phyloP scores from a whole-genome alignment of 2,113 vertebrate genomes.

The Bucco capensis region DNA sequence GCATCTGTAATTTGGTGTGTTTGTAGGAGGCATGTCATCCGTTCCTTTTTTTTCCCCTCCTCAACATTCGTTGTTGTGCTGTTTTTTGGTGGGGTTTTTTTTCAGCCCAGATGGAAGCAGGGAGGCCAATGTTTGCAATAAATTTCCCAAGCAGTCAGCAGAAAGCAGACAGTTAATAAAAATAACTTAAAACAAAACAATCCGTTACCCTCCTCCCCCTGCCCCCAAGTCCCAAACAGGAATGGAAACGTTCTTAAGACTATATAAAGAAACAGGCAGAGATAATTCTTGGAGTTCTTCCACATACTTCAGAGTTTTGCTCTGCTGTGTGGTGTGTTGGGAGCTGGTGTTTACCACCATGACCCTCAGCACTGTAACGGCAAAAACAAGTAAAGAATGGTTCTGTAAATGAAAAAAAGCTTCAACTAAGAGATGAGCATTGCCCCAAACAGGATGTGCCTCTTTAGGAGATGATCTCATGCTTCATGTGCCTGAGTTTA shows the following conservation, averaged over 20 bases:
- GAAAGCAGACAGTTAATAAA: conserved; percentile 20
- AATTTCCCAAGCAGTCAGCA: neutral
- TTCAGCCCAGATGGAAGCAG: neutral
- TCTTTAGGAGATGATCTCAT: conserved; percentile 12
- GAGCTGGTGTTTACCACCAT: neutral
- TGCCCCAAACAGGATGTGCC: neutral
- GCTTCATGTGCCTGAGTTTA: neutral
- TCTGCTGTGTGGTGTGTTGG: neutral
- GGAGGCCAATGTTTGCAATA: neutral
- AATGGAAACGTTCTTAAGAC: conserved; percentile 51
- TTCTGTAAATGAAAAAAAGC: neutral
- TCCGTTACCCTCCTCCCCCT: neutral
- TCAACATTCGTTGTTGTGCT: neutral
- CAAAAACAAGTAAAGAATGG: neutral
- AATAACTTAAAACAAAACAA: conserved; percentile 42
- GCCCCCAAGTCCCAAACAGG: conserved; percentile 11
- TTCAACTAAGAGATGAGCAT: neutral
- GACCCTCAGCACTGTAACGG: neutral
- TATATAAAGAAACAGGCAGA: conserved; percentile 42
- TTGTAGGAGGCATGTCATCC: conserved; percentile 21
- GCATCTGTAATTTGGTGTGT: conserved; percentile 20
- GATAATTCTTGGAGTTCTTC: conserved; percentile 49
- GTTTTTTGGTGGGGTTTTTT: neutral
- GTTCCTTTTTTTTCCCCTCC: neutral
- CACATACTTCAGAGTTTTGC: neutral